phyloP scores from a whole-genome alignment of 2,888 invertebrate genomes.

The Thumatha senex region DNA sequence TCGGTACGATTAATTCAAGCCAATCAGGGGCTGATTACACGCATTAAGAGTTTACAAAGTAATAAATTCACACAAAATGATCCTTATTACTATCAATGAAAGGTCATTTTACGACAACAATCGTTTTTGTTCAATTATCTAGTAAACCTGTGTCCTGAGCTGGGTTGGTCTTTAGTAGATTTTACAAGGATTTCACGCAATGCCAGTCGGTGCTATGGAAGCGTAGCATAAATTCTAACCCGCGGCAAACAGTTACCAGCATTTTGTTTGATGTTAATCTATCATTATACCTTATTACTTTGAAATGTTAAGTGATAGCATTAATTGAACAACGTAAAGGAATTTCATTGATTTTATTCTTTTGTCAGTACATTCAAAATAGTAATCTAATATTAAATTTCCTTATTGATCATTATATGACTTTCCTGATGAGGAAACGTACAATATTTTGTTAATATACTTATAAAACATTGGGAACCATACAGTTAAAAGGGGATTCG shows the following conservation, averaged over 20 bases:
- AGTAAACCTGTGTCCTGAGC: conserved; percentile 42
- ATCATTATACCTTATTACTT: conserved; percentile 1
- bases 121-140: conserved; percentile 11
- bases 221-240: conserved; percentile 47
- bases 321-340: not conserved
- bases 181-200: conserved; percentile 68
- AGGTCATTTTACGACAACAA: conserved; percentile 31
- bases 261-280: conserved; percentile 1
- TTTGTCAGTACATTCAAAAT: not conserved
- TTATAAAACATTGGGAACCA: no score
- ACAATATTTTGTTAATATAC: no score
- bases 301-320: not conserved
- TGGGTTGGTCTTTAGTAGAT: conserved; percentile 61
- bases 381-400: no score
- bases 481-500: no score
- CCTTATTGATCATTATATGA: no score
- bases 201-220: conserved; percentile 49
- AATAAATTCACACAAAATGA: conserved; percentile 36
- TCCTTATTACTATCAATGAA: conserved; percentile 43
- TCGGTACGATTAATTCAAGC: conserved; percentile 79
- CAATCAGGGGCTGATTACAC: conserved; percentile 81
- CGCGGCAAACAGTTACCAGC: conserved; percentile 37
- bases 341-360: not conserved
- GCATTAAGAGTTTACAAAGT: conserved; percentile 70
- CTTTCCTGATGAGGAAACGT: no score